Evolutionary conservation across 2,113 vertebrate genomes (phyloP).

Genomic region (Redunca redunca): DNA sequence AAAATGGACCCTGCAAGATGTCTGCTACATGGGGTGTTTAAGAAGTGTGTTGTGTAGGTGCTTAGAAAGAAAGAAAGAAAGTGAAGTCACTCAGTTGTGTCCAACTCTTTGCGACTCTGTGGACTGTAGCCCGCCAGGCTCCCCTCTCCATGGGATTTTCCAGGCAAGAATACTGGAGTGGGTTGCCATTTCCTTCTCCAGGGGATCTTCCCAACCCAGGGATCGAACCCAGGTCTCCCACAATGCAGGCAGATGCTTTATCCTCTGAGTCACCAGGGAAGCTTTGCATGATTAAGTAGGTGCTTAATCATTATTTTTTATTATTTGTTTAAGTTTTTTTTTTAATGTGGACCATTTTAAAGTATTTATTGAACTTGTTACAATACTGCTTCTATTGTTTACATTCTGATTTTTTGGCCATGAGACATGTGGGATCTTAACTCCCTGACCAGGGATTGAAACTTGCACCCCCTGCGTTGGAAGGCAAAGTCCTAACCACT

Average conservation of each 20-base stretch:
- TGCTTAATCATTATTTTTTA: not conserved
- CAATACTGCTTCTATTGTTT: not conserved
- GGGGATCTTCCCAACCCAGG: no score
- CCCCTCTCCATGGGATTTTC: no score
- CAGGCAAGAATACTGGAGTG: no score
- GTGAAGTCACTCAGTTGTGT: no score
- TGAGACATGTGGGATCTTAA: not conserved
- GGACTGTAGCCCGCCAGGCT: no score
- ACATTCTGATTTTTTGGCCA: not conserved
- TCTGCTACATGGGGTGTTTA: not conserved
- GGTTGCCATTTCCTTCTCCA: no score
- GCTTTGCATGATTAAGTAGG: no score
- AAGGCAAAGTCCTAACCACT: not conserved
- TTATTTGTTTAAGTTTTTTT: not conserved
- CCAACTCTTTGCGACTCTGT: no score
- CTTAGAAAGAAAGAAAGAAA: no score
- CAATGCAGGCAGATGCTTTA: no score
- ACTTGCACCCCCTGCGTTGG: not conserved
- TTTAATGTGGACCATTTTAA: not conserved
- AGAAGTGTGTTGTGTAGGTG: not conserved
- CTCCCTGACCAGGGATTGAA: not conserved
- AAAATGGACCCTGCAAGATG: not conserved
- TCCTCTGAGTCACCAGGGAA: no score
- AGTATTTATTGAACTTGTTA: not conserved
- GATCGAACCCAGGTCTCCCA: no score